These are phyloP conservation scores for Ceyx cyanopectus DNA, from an alignment of 2,113 vertebrate species.

Conservation along the genomic window DNA sequence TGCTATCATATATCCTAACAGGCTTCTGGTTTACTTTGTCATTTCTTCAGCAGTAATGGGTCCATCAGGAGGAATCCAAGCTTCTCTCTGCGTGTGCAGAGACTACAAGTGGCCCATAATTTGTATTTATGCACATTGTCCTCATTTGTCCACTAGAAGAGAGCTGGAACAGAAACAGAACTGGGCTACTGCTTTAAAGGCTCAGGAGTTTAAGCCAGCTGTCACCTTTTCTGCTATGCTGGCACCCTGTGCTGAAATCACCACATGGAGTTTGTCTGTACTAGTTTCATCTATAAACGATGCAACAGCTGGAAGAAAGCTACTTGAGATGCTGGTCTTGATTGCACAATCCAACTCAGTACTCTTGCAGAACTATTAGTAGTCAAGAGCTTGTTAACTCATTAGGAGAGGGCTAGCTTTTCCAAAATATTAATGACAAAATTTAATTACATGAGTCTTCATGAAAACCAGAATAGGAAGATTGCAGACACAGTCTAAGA, in stretches of 20 bases:
- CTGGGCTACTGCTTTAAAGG: neutral
- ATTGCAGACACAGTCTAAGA: neutral
- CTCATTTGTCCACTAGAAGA: neutral
- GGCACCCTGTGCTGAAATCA: neutral
- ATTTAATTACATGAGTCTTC: neutral
- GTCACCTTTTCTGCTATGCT: neutral
- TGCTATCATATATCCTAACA: neutral
- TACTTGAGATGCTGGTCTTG: neutral
- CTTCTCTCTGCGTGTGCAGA: neutral
- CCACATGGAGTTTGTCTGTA: slow-evolving; percentile 8
- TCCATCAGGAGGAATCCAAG: neutral
- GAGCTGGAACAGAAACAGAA: neutral
- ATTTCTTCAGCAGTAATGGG: neutral
- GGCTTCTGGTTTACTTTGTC: neutral
- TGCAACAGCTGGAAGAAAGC: slow-evolving; percentile 34
- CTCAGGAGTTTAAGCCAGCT: neutral
- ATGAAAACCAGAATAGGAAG: neutral
- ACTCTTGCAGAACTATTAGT: neutral
- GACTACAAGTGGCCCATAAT: neutral
- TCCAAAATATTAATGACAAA: neutral
- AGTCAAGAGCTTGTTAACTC: slow-evolving; percentile 13
- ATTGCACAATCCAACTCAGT: neutral
- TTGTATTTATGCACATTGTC: neutral
- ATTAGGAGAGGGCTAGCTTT: slow-evolving; percentile 11
- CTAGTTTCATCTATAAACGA: slow-evolving; percentile 17